Percentiles rank a stretch among this genome's conserved stretches.
These are phyloP conservation scores for Drosophila anceps DNA, from an alignment of 2,888 invertebrate genomes.

Conservation along the genomic window DNA sequence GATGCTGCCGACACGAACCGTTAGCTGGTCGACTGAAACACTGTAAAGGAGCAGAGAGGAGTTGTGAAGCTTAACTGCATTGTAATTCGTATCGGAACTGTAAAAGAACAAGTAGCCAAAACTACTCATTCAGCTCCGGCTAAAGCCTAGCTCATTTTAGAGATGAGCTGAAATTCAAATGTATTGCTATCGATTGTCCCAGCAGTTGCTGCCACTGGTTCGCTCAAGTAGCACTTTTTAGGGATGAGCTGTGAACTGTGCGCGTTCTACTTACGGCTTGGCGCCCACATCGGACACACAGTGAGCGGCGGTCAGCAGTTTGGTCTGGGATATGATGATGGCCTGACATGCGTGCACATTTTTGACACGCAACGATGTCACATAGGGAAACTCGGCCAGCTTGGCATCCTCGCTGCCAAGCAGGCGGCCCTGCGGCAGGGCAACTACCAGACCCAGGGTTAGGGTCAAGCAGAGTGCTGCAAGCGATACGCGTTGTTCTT, in stretches of 20 bases:
- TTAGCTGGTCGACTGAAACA: slow-evolving; percentile 40
- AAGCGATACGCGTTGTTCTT: slow-evolving; percentile 59
- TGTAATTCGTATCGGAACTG: neutral
- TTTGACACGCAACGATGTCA: slow-evolving; percentile 79
- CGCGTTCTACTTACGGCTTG: slow-evolving; percentile 67
- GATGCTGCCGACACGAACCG: slow-evolving; percentile 80
- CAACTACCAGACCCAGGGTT: slow-evolving; percentile 19
- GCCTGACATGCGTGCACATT: slow-evolving; percentile 74
- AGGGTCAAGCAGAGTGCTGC: slow-evolving; percentile 39
- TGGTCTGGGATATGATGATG: slow-evolving; percentile 58
- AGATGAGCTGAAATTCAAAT: neutral
- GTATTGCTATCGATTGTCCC: neutral
- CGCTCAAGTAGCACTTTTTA: neutral
- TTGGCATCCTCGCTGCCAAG: slow-evolving; percentile 81
- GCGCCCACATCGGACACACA: slow-evolving; percentile 67
- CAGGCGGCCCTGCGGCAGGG: slow-evolving; percentile 65
- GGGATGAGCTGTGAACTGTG: neutral
- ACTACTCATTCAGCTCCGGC: neutral
- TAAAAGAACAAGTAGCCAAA: neutral
- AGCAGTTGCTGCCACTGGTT: neutral
- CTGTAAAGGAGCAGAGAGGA: slow-evolving; percentile 43
- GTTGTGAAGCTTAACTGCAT: neutral
- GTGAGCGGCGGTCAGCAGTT: slow-evolving; percentile 78
- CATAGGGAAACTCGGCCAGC: slow-evolving; percentile 81
- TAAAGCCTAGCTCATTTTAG: neutral